These are phyloP conservation scores for Cyprinodon diabolis DNA, from an alignment of 2,797 vertebrate species.

Conservation along the genomic window DNA sequence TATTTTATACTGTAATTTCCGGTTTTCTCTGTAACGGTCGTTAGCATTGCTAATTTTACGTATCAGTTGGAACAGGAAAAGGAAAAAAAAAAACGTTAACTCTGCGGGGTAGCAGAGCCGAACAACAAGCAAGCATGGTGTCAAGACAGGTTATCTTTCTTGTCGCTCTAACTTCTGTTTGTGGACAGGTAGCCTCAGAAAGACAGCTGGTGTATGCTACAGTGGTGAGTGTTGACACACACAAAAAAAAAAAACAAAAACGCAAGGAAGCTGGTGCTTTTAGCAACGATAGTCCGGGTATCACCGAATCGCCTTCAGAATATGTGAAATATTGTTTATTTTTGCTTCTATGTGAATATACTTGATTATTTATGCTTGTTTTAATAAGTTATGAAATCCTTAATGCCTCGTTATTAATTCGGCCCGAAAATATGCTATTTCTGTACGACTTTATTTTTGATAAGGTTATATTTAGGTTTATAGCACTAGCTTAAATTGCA, in stretches of 20 bases:
- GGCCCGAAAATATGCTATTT: neutral
- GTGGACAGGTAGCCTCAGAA: conserved; percentile 18
- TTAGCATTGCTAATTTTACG: too few relatives aligned
- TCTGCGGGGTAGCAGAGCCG: neutral
- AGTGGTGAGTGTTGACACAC: conserved; percentile 64
- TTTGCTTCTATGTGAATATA: neutral
- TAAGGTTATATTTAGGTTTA: neutral
- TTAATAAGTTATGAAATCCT: rapidly evolving
- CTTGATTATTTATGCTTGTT: neutral
- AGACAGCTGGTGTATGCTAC: conserved; percentile 58
- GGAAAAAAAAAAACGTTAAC: neutral
- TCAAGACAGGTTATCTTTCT: conserved; percentile 11
- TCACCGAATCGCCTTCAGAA: neutral
- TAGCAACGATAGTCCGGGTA: too few relatives aligned
- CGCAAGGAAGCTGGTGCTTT: neutral
- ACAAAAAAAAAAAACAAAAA: too few relatives aligned
- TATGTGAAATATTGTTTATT: neutral
- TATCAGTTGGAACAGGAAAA: neutral
- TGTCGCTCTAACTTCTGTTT: conserved; percentile 18
- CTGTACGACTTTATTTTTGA: neutral
- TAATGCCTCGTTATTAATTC: neutral
- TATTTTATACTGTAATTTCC: conserved; percentile 14
- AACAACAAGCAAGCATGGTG: conserved; percentile 30
- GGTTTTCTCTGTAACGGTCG: rapidly evolving
- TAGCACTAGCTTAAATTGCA: neutral